A percentile compares a stretch with the other conserved stretches of the same genome.
Evolutionary conservation across 2,113 vertebrate species (phyloP).

Genomic region (Psophia crepitans): DNA sequence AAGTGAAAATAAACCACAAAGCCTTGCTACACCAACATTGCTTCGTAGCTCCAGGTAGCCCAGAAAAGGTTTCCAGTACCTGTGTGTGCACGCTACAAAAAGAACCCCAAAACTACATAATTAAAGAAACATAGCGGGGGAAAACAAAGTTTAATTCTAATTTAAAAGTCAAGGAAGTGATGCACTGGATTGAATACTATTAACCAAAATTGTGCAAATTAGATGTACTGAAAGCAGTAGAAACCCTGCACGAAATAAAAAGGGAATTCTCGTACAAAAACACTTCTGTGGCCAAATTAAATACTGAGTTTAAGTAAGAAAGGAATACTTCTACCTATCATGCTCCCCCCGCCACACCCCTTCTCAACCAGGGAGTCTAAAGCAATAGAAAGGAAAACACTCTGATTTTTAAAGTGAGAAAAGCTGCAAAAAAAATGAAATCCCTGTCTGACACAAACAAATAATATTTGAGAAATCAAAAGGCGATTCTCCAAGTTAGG

Average conservation of each 20-base stretch:
- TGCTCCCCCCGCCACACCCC: neutral
- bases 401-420: neutral
- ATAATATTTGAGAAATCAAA: slow-evolving; percentile 29
- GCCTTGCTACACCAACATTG: neutral
- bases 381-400: slow-evolving; percentile 24
- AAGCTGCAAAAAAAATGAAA: slow-evolving; percentile 11
- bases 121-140: neutral
- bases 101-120: neutral
- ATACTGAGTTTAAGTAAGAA: slow-evolving; percentile 18
- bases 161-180: neutral
- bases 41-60: neutral
- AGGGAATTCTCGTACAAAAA: neutral
- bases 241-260: slow-evolving; percentile 17
- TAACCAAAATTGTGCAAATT: neutral
- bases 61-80: neutral
- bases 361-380: neutral
- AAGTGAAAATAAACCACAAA: neutral
- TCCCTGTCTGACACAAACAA: neutral
- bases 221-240: neutral
- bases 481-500: slow-evolving; percentile 39
- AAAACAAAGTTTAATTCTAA: neutral
- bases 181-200: neutral
- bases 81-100: neutral
- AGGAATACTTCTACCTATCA: neutral
- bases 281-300: slow-evolving; percentile 18